phyloP scores from a whole-genome alignment of 2,113 vertebrate genomes.

The Penelope pileata region DNA sequence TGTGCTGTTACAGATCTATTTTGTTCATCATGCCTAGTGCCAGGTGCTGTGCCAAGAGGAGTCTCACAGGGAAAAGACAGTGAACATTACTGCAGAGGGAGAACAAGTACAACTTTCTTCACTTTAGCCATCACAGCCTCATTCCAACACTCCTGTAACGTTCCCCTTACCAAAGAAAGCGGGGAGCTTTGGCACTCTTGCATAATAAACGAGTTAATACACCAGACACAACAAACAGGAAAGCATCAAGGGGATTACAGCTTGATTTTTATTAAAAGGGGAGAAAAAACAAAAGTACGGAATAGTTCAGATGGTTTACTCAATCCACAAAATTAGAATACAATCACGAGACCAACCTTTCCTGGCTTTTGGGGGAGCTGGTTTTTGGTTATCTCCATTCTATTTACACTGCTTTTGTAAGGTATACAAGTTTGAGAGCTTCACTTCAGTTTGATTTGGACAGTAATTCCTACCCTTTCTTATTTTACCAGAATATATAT shows the following conservation, averaged over 20 bases:
- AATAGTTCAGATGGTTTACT: not conserved
- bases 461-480: not conserved
- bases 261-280: not conserved
- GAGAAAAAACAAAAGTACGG: not conserved
- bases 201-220: rapidly evolving
- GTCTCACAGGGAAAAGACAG: not conserved
- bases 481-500: not conserved
- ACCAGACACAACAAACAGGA: not conserved
- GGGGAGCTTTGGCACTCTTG: not conserved
- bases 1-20: not conserved
- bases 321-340: not conserved
- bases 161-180: not conserved
- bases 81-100: not conserved
- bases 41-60: not conserved
- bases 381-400: not conserved
- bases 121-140: too few relatives aligned
- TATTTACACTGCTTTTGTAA: not conserved
- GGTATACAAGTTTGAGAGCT: not conserved
- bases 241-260: not conserved
- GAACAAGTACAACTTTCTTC: not conserved
- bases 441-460: not conserved
- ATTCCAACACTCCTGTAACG: not conserved
- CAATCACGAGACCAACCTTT: not conserved
- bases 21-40: not conserved
- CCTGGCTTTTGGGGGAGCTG: not conserved